A percentile compares a stretch with the other conserved stretches of the same genome.
These are phyloP conservation scores for Drosophila borealis DNA, from an alignment of 2,888 invertebrate genomes.

Conservation along the genomic window DNA sequence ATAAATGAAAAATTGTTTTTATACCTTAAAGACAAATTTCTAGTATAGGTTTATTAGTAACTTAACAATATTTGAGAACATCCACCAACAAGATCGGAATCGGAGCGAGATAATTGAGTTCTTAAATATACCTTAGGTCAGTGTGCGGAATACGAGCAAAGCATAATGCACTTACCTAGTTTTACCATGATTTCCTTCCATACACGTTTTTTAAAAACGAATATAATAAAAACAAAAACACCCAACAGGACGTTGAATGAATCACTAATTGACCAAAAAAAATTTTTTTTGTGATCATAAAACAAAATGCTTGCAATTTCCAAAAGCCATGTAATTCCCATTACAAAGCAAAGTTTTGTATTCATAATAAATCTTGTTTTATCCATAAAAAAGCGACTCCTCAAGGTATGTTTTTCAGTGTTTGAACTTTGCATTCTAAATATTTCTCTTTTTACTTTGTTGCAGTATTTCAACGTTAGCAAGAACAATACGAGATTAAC, in stretches of 20 bases:
- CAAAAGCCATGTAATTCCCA: conserved; percentile 91
- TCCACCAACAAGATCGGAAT: too few relatives aligned
- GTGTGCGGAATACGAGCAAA: too few relatives aligned
- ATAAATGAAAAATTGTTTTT: too few relatives aligned
- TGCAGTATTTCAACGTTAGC: conserved; percentile 89
- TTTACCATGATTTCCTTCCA: conserved; percentile 87
- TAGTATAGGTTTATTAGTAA: too few relatives aligned
- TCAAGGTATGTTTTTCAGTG: conserved; percentile 87
- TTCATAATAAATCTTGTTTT: conserved; percentile 90
- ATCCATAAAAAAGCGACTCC: conserved; percentile 88
- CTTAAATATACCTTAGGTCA: too few relatives aligned
- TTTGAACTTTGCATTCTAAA: conserved; percentile 89
- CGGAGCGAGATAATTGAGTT: too few relatives aligned
- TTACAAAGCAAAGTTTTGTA: conserved; percentile 91
- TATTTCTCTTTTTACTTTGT: conserved; percentile 91
- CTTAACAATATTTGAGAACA: too few relatives aligned
- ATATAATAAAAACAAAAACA: conserved; percentile 90
- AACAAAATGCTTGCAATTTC: conserved; percentile 88
- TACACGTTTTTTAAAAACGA: conserved; percentile 89
- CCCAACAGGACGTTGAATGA: conserved; percentile 90
- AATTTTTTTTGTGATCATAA: conserved; percentile 86
- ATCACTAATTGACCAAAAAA: conserved; percentile 86
- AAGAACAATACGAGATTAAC: conserved; percentile 89
- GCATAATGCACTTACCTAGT: conserved; percentile 85
- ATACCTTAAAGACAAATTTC: too few relatives aligned